Evolutionary conservation across 2,888 invertebrate genomes (phyloP), one percentile per base, ranked within the genome.

Genomic region (Coleophora flavipennella): DNA sequence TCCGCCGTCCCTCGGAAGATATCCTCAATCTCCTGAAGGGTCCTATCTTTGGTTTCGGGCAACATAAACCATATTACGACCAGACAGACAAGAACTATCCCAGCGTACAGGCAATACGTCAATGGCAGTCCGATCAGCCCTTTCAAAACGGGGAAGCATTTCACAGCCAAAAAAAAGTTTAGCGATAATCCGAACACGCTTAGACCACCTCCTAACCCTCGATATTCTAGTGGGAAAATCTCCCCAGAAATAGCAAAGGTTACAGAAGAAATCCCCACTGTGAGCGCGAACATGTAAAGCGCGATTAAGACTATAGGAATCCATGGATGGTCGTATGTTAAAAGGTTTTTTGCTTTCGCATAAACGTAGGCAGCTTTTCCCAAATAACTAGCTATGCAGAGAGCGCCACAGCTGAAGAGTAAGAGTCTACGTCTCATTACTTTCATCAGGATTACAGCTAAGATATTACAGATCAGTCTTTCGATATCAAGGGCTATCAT

Each of bases 221-320:
- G 76, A 37, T 86, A 86, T 39, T 85, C 85, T 33, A 87, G 70
- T 0, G 91, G 86, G 59, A 91, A 91, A 14, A 92, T 81, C 62
- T 92, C 92, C 0, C 91, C 91, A 38, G 90, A 88, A 68, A 92
- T 83, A 10, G 91, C 87, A 77, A 92, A 92, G 0, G 92, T 91
- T 45, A 92, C 70, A 0, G 91, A 89, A 3, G 89, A 81, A 42
- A 89, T 76, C 1, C 91, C 90, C 8, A 88, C 71, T 8, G 87
- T 83, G 35, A 89, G 67, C 13, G 88, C 87, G 8, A 85, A 79
- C 60, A 89, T 88, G 51, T 90, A 90, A 1, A 77, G 46, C 41
- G 88, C 66, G 45, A 89, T 68, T 50, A 86, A 60, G 44, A 74
- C 48, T 57, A 88, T 63, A 1, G 87, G 81, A 9, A 86, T 53